Conservation (phyloP, 2,888 invertebrate species). For the Ceraclea dissimilis region DNA sequence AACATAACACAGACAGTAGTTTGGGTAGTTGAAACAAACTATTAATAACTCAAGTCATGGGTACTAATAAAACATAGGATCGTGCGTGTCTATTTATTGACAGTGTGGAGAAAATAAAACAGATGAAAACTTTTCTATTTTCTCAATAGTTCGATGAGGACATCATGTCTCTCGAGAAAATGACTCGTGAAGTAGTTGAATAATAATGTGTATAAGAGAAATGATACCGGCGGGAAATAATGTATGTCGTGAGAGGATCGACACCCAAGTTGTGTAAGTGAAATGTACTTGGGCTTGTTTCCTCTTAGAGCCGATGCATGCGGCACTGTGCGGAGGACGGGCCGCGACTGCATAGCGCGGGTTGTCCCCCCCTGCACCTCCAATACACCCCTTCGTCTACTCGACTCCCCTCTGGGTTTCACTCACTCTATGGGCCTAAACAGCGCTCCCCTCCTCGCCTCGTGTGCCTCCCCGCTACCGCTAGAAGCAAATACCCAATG, state of each 20-base stretch:
- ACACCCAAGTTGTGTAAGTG: conserved; percentile 1
- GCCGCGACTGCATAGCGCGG: conserved; percentile 19
- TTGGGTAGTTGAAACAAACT: no score
- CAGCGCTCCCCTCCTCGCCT: conserved; percentile 3
- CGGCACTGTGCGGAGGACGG: conserved; percentile 16
- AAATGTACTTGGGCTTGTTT: conserved; percentile 1
- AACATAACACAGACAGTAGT: neutral
- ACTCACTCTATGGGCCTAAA: conserved; percentile 7
- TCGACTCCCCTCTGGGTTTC: neutral
- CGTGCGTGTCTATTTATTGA: neutral
- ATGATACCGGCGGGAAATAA: conserved; percentile 3
- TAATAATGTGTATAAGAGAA: neutral
- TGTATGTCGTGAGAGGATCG: conserved; percentile 1
- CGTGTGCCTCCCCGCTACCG: neutral
- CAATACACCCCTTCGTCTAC: neutral
- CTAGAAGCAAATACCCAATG: neutral
- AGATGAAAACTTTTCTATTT: neutral
- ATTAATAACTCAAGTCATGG: neutral
- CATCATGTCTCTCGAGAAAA: neutral
- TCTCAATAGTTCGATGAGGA: neutral
- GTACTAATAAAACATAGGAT: neutral
- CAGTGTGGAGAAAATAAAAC: neutral
- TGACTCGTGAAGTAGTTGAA: neutral
- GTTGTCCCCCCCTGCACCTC: conserved; percentile 5
- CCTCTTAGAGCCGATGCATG: conserved; percentile 9